Evolutionary conservation across 2,113 vertebrate species (phyloP).

Genomic region (Phrynosoma blainvillii): DNA sequence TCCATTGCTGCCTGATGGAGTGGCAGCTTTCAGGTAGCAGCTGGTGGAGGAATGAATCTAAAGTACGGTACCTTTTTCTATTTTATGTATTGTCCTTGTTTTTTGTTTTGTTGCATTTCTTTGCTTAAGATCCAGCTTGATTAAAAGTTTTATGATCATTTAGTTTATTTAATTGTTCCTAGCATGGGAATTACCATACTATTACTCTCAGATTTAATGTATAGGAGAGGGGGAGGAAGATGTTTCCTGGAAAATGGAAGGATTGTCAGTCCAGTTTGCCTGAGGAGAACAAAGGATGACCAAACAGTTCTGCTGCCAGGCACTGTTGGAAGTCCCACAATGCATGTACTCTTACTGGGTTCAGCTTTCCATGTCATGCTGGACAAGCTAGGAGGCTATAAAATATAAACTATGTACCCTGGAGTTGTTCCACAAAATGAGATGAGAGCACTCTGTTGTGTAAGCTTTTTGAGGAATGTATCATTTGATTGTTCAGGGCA

Average conservation of each 20-base stretch:
- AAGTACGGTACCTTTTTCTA: neutral
- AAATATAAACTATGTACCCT: slow-evolving; percentile 6
- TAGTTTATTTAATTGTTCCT: neutral
- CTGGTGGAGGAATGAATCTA: neutral
- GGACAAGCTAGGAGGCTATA: neutral
- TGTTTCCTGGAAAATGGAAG: neutral
- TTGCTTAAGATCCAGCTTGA: neutral
- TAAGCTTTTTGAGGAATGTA: neutral
- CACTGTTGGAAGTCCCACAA: neutral
- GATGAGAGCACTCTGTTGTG: neutral
- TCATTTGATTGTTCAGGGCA: neutral
- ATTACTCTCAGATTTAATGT: neutral
- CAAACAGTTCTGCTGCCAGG: neutral
- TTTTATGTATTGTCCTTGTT: neutral
- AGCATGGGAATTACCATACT: neutral
- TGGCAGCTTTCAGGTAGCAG: neutral
- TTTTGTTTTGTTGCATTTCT: neutral
- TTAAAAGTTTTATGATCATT: neutral
- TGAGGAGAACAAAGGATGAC: slow-evolving; percentile 4
- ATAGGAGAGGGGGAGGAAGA: neutral
- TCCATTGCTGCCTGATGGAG: neutral
- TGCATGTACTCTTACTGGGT: neutral
- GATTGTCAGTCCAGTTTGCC: neutral
- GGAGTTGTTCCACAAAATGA: neutral
- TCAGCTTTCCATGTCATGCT: neutral